Conservation (phyloP, 92 coral and sea anemone genomes). For the Pocillopora meandrina region DNA sequence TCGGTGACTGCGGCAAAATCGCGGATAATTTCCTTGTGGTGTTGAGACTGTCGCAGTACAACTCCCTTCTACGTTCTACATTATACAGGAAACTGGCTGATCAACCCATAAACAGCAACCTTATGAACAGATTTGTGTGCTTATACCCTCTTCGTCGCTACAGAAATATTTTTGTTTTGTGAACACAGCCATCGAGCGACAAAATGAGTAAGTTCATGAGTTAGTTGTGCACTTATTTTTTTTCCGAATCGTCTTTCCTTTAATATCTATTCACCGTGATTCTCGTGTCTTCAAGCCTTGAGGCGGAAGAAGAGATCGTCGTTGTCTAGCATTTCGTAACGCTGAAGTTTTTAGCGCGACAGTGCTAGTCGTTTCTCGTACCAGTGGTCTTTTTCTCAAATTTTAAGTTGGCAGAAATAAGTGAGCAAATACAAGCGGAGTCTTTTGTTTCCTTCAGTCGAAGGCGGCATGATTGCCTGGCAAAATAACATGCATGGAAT, state of each 20-base stretch:
- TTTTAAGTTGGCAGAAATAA: not conserved
- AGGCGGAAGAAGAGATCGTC: slow-evolving; percentile 16
- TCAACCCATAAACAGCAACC: slow-evolving; percentile 15
- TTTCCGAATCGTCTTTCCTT: not conserved
- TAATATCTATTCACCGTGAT: slow-evolving; percentile 2
- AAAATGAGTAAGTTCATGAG: slow-evolving; percentile 44
- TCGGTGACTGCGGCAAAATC: not conserved
- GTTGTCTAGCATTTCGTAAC: not conserved
- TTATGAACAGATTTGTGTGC: slow-evolving; percentile 32
- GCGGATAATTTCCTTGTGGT: slow-evolving; percentile 13
- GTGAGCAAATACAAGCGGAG: not conserved
- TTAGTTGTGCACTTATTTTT: slow-evolving; percentile 28
- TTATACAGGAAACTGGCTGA: slow-evolving; percentile 35
- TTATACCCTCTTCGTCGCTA: slow-evolving; percentile 30
- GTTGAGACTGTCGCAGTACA: slow-evolving; percentile 22
- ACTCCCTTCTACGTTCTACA: slow-evolving; percentile 23
- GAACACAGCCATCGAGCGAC: slow-evolving; percentile 16
- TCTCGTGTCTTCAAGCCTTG: not conserved
- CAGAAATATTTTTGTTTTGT: slow-evolving; percentile 14
- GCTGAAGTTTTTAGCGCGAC: not conserved
- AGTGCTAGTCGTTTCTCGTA: not conserved
- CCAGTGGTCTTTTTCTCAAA: not conserved
- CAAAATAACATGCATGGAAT: slow-evolving; percentile 31
- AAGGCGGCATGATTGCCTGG: not conserved
- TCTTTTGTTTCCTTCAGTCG: slow-evolving; percentile 3